These are phyloP conservation scores for Cheilosia soror DNA, from an alignment of 2,888 invertebrate genomes.

Conservation along the genomic window DNA sequence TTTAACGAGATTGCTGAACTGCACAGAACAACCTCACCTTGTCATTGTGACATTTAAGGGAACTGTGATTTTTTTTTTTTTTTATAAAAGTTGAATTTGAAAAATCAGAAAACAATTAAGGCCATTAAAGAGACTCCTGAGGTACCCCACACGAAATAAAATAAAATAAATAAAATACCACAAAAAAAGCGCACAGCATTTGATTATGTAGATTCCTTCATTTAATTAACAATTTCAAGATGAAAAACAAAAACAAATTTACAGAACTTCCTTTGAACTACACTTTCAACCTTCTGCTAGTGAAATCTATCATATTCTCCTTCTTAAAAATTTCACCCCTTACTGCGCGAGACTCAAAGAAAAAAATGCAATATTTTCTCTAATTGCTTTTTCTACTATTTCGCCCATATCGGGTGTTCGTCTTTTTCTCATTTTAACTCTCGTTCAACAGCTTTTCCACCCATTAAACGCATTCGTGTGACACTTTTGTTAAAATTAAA, in stretches of 20 bases:
- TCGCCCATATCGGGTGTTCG: constrained; percentile 12
- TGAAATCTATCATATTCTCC: neutral
- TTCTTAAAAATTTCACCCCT: neutral
- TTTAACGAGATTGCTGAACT: too few species aligned
- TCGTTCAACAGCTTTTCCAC: constrained; percentile 66
- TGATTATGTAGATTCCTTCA: too few species aligned
- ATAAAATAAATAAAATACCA: too few species aligned
- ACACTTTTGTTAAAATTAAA: constrained; percentile 73
- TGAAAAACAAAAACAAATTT: neutral
- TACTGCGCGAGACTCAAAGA: neutral
- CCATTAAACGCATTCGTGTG: constrained; percentile 72
- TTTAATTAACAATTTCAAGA: too few species aligned
- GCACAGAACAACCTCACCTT: too few species aligned
- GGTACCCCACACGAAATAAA: too few species aligned
- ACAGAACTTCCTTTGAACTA: neutral
- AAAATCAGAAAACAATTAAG: too few species aligned
- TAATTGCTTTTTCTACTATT: constrained; percentile 38
- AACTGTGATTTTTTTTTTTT: too few species aligned
- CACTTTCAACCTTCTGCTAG: neutral
- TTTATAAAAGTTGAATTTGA: too few species aligned
- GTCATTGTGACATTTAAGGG: too few species aligned
- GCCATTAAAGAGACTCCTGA: too few species aligned
- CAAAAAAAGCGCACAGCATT: too few species aligned
- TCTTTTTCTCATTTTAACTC: constrained; percentile 34
- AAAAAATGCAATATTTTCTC: neutral